Percentiles rank a stretch among this genome's conserved stretches.
phyloP scores from a whole-genome alignment of 2,888 invertebrate species.

The Ephialtes manifestator region DNA sequence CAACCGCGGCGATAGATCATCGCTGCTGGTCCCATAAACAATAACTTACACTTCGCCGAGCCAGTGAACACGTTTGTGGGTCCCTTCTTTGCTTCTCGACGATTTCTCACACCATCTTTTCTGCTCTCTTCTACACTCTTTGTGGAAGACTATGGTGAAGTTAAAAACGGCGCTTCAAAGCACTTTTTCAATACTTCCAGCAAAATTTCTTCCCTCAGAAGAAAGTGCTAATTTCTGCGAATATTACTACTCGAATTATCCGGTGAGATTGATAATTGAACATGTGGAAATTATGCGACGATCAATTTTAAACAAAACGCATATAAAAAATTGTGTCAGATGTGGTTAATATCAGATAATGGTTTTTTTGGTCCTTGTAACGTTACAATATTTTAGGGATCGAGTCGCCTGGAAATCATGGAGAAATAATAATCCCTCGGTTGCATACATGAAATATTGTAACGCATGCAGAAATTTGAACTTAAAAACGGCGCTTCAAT shows the following conservation, averaged over 20 bases:
- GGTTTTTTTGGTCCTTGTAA: too few relatives aligned
- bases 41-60: slow-evolving; percentile 82
- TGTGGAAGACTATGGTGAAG: slow-evolving; percentile 2
- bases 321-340: too few relatives aligned
- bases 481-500: slow-evolving; percentile 16
- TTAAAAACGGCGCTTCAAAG: slow-evolving; percentile 23
- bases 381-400: too few relatives aligned
- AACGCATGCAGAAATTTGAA: too few relatives aligned
- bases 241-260: not conserved
- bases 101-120: slow-evolving; percentile 72
- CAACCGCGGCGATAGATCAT: slow-evolving; percentile 83
- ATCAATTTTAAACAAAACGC: too few relatives aligned
- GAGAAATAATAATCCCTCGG: too few relatives aligned
- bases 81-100: slow-evolving; percentile 57
- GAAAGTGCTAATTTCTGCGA: slow-evolving; percentile 10
- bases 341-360: too few relatives aligned
- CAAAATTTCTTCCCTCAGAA: slow-evolving; percentile 43
- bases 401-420: too few relatives aligned
- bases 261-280: not conserved
- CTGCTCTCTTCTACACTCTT: slow-evolving; percentile 42
- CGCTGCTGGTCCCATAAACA: slow-evolving; percentile 81
- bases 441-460: too few relatives aligned
- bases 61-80: slow-evolving; percentile 61
- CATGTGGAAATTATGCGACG: too few relatives aligned
- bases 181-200: slow-evolving; percentile 41